Percentiles rank a stretch among this genome's conserved stretches.
phyloP scores from a whole-genome alignment of 1,140 invertebrate species.

The Drosophila sproati region DNA sequence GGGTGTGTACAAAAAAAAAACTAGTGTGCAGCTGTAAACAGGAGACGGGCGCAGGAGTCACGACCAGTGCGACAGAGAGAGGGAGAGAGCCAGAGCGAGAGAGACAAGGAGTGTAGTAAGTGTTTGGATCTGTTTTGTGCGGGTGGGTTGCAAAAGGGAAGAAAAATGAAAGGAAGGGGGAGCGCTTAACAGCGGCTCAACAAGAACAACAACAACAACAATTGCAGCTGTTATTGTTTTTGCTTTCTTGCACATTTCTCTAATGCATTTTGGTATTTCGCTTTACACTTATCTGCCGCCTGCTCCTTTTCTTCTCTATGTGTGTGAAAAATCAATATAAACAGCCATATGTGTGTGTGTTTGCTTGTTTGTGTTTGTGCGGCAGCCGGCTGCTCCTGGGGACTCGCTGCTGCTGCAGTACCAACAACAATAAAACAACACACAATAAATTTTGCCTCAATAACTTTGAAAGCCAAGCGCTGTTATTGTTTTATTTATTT shows the following conservation, averaged over 20 bases:
- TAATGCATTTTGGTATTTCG: conserved; percentile 28
- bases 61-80: conserved; percentile 22
- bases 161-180: neutral
- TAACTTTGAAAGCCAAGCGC: conserved; percentile 5
- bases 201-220: conserved; percentile 25
- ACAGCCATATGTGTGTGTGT: conserved; percentile 31
- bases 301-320: conserved; percentile 42
- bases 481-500: conserved; percentile 14
- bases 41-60: conserved; percentile 29
- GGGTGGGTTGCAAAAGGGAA: neutral
- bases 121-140: conserved; percentile 10
- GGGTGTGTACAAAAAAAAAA: conserved; percentile 46
- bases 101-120: conserved; percentile 35
- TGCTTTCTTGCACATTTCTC: conserved; percentile 11
- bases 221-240: conserved; percentile 10
- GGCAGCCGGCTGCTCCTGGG: conserved; percentile 58
- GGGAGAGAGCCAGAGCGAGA: neutral
- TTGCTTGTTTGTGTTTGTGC: conserved; percentile 53
- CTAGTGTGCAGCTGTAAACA: conserved; percentile 44
- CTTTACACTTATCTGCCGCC: conserved; percentile 18
- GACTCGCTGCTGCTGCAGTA: conserved; percentile 14
- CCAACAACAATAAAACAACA: conserved; percentile 21
- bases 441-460: conserved; percentile 1
- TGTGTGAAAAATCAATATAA: conserved; percentile 77
- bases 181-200: neutral